A percentile compares a stretch with the other conserved stretches of the same genome.
These are phyloP conservation scores for Struthio camelus DNA, from an alignment of 2,113 vertebrate genomes.

Conservation along the genomic window DNA sequence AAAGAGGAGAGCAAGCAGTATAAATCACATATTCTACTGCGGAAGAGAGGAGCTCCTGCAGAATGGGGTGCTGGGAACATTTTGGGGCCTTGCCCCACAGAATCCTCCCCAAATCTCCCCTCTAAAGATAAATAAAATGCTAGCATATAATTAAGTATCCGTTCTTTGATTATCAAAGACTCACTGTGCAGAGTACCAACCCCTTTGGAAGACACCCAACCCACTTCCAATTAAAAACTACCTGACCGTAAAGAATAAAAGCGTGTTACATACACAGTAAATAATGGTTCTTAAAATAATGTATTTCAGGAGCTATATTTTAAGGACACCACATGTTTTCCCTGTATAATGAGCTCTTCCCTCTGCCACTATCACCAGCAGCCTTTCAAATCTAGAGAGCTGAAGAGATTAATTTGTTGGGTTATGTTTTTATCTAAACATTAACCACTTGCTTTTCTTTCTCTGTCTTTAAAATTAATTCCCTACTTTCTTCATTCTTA, in stretches of 20 bases:
- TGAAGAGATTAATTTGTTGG: slow-evolving; percentile 16
- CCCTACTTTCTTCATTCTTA: neutral
- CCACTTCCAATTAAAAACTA: slow-evolving; percentile 69
- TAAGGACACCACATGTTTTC: slow-evolving; percentile 54
- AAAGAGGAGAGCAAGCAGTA: neutral
- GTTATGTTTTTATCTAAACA: neutral
- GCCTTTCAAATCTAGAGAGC: neutral
- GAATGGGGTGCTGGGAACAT: neutral
- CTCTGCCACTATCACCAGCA: neutral
- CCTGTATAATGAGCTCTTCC: slow-evolving; percentile 26
- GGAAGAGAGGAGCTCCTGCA: neutral
- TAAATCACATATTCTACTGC: neutral
- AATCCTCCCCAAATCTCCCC: neutral
- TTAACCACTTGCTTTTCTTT: neutral
- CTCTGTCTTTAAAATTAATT: neutral
- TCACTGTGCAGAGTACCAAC: neutral
- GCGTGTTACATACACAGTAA: slow-evolving; percentile 49
- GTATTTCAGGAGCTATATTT: slow-evolving; percentile 51
- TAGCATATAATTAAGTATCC: neutral
- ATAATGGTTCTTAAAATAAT: slow-evolving; percentile 73
- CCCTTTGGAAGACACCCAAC: slow-evolving; percentile 57
- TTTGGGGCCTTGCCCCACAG: neutral
- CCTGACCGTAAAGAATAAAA: slow-evolving; percentile 75
- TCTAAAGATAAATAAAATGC: neutral
- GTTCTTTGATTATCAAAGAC: slow-evolving; percentile 15